These are phyloP conservation scores for Erpetoichthys calabaricus DNA, from an alignment of 2,797 vertebrate species.

Conservation along the genomic window DNA sequence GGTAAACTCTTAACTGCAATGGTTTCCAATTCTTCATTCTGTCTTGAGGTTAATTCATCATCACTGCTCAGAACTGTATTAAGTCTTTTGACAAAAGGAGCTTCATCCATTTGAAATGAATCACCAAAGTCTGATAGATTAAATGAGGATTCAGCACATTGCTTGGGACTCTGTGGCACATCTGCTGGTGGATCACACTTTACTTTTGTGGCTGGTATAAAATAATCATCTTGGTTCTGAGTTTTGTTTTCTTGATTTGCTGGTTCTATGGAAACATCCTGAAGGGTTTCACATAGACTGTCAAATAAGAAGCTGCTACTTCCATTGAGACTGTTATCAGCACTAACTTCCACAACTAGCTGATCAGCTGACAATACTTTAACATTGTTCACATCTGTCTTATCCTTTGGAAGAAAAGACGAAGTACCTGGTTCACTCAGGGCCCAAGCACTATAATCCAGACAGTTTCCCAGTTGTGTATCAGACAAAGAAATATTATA, in stretches of 20 bases:
- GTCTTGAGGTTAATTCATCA: slow-evolving; percentile 1
- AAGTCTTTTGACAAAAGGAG: slow-evolving; percentile 39
- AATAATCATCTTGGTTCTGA: neutral
- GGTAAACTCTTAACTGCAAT: neutral
- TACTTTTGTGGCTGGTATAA: neutral
- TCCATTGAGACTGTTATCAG: slow-evolving; percentile 57
- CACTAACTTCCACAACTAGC: slow-evolving; percentile 16
- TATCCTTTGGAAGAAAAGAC: slow-evolving; percentile 6
- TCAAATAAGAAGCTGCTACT: slow-evolving; percentile 84
- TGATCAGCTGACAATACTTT: slow-evolving; percentile 10
- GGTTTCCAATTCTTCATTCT: slow-evolving; percentile 6
- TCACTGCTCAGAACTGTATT: slow-evolving; percentile 15
- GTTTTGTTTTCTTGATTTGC: slow-evolving; percentile 4
- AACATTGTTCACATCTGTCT: slow-evolving; percentile 11
- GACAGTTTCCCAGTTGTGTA: slow-evolving; percentile 74
- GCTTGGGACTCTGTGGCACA: slow-evolving; percentile 31
- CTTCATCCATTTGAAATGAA: slow-evolving; percentile 54
- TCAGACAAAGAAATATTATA: slow-evolving; percentile 70
- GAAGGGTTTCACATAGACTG: slow-evolving; percentile 61
- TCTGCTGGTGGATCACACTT: slow-evolving; percentile 18
- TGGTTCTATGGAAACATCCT: slow-evolving; percentile 33
- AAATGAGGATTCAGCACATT: slow-evolving; percentile 54
- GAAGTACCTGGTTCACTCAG: slow-evolving; percentile 19
- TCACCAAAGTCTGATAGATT: slow-evolving; percentile 66
- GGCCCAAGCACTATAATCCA: slow-evolving; percentile 63